phyloP scores from a whole-genome alignment of 2,797 vertebrate species.

The Distichodus sexfasciatus region DNA sequence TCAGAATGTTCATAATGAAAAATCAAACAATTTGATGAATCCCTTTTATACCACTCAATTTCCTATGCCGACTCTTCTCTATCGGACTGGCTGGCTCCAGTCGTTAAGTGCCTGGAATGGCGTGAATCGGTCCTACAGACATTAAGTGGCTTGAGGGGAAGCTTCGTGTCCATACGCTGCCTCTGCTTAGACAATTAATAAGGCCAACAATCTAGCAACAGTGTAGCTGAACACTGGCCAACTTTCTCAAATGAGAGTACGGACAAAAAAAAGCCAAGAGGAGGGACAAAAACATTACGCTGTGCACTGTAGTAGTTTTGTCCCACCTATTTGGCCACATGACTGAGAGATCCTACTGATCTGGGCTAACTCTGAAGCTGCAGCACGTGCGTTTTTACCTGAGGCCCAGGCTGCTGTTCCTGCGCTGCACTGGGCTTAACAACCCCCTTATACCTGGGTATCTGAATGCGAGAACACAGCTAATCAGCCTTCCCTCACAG shows the following conservation, averaged over 20 bases:
- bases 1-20: too few relatives aligned
- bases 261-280: neutral
- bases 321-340: neutral
- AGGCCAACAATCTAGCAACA: neutral
- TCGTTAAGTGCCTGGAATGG: too few relatives aligned
- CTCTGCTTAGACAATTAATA: neutral
- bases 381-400: constrained; percentile 60
- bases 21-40: too few relatives aligned
- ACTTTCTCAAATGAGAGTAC: neutral
- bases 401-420: constrained; percentile 54
- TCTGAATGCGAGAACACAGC: constrained; percentile 75
- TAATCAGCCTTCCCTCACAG: constrained; percentile 46
- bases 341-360: constrained; percentile 25
- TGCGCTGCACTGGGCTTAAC: constrained; percentile 66
- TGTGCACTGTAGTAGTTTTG: neutral
- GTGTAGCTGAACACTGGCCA: neutral
- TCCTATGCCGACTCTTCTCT: too few relatives aligned
- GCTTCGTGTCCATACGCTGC: neutral
- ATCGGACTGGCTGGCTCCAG: too few relatives aligned
- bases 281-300: neutral
- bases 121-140: neutral
- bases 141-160: neutral
- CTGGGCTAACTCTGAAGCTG: constrained; percentile 5
- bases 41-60: too few relatives aligned
- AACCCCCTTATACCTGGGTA: constrained; percentile 78